A percentile compares a stretch with the other conserved stretches of the same genome.
Evolutionary conservation across 2,113 vertebrate species (phyloP).

Genomic region (Puntigrus tetrazona): DNA sequence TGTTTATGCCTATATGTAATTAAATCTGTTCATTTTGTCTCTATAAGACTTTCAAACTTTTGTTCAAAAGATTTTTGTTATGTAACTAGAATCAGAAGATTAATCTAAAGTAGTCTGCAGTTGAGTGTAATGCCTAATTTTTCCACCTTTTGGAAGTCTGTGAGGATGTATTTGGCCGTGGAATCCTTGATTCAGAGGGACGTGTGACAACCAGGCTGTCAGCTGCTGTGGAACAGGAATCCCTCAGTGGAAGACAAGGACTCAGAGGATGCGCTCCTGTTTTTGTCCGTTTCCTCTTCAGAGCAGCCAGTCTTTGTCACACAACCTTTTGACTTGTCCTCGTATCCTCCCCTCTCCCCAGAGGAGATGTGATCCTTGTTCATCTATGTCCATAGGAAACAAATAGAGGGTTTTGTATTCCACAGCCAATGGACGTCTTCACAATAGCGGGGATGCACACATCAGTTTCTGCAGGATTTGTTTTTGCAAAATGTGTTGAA

Average conservation of each 20-base stretch:
- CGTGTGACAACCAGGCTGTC: conserved; percentile 60
- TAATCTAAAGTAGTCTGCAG: background rate
- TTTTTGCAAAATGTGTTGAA: conserved; percentile 29
- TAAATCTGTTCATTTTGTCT: background rate
- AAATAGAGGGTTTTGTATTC: conserved; percentile 14
- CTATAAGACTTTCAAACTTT: background rate
- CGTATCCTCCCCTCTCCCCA: conserved; percentile 41
- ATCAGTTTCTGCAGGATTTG: background rate
- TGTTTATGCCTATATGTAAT: background rate
- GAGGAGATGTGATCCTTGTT: conserved; percentile 29
- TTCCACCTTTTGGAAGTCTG: conserved; percentile 43
- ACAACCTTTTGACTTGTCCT: conserved; percentile 36
- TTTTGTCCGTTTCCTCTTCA: conserved; percentile 68
- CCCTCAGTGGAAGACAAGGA: conserved; percentile 59
- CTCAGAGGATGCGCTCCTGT: conserved; percentile 72
- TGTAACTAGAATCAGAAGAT: background rate
- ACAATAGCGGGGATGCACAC: background rate
- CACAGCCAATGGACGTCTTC: background rate
- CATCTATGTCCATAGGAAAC: conserved; percentile 46
- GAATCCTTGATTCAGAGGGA: conserved; percentile 75
- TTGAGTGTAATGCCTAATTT: conserved; percentile 46
- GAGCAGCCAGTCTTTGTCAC: conserved; percentile 56
- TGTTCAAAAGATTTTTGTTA: background rate
- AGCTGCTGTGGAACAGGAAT: conserved; percentile 56
- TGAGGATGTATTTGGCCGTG: conserved; percentile 72